Evolutionary conservation across 2,888 invertebrate species (phyloP).

Genomic region (Elysia crispata): DNA sequence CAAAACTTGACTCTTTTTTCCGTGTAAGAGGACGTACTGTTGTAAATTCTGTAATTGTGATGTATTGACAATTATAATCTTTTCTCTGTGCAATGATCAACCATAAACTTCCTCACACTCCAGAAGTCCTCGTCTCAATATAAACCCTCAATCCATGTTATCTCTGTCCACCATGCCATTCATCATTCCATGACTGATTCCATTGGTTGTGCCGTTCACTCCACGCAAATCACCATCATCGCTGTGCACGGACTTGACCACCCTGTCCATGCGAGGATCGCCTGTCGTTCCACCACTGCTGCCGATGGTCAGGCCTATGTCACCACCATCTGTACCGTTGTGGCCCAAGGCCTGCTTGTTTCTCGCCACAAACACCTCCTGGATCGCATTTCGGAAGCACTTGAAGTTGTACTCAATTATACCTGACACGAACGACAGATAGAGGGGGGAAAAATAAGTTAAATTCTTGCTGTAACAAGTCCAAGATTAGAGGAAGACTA

Average conservation of each 20-base stretch:
- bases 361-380: conserved; percentile 90
- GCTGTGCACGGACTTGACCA: conserved; percentile 23
- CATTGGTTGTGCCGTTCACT: background rate
- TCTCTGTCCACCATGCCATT: conserved; percentile 3
- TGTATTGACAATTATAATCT: no score
- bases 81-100: no score
- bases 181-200: background rate
- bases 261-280: conserved; percentile 33
- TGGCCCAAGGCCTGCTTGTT: conserved; percentile 55
- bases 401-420: conserved; percentile 99
- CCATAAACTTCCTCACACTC: no score
- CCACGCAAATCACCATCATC: background rate
- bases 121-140: no score
- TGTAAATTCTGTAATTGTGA: no score
- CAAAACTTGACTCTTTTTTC: no score
- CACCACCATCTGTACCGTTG: background rate
- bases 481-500: no score
- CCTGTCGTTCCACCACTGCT: background rate
- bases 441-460: background rate
- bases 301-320: background rate
- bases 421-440: conserved; percentile 80
- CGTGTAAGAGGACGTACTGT: no score
- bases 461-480: background rate
- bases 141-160: background rate
- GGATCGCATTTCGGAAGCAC: conserved; percentile 96